phyloP scores from a whole-genome alignment of 2,797 vertebrate genomes.

The Natrix natrix region DNA sequence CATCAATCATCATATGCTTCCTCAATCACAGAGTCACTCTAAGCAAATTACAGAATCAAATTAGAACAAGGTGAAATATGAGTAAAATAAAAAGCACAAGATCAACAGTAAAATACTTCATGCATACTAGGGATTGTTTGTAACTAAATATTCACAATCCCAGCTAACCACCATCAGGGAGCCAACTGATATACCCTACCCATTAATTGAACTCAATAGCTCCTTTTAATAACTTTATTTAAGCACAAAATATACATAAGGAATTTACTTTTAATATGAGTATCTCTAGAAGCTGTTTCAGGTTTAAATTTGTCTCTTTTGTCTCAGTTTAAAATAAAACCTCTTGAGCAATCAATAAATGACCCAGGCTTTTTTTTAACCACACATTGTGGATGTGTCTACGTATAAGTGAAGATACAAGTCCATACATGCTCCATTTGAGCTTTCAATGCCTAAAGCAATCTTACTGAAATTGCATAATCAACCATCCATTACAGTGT shows the following conservation, averaged over 20 bases:
- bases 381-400: not conserved
- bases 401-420: constrained; percentile 25
- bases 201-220: not conserved
- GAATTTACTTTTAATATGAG: not conserved
- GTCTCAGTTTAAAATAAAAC: not conserved
- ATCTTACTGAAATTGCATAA: constrained; percentile 21
- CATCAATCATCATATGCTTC: not conserved
- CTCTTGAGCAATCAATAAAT: not conserved
- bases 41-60: not conserved
- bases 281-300: not conserved
- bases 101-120: not conserved
- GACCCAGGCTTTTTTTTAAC: not conserved
- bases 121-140: not conserved
- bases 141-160: not conserved
- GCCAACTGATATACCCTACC: not conserved
- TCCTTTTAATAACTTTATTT: not conserved
- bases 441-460: not conserved
- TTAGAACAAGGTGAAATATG: not conserved
- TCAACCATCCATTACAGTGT: not conserved
- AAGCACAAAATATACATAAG: not conserved
- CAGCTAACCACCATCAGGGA: not conserved
- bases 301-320: not conserved
- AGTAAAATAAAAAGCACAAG: not conserved
- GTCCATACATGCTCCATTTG: not conserved
- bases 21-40: not conserved